These are phyloP conservation scores for Zygaena filipendulae DNA, from an alignment of 2,888 invertebrate genomes.

Conservation along the genomic window DNA sequence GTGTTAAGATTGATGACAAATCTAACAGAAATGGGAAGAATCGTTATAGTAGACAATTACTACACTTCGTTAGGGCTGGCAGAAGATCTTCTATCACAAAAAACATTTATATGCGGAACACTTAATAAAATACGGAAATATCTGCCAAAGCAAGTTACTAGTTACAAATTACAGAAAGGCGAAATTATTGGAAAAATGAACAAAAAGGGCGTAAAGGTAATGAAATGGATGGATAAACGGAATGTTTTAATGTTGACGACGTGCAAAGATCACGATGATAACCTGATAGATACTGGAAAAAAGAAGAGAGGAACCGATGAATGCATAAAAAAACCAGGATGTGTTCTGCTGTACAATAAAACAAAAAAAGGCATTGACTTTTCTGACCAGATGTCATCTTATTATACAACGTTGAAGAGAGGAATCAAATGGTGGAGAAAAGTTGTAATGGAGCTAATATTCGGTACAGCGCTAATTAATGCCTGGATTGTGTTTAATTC, in stretches of 20 bases:
- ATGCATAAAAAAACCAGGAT: constrained; percentile 15
- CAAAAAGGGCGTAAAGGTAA: constrained; percentile 12
- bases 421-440: constrained; percentile 21
- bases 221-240: constrained; percentile 20
- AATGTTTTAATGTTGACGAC: constrained; percentile 19
- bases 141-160: constrained; percentile 7
- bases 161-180: constrained; percentile 2
- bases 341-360: constrained; percentile 20
- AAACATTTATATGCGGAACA: constrained; percentile 12
- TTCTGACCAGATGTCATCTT: constrained; percentile 21
- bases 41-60: constrained; percentile 11
- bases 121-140: constrained; percentile 5
- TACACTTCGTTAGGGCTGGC: constrained; percentile 8
- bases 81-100: constrained; percentile 9
- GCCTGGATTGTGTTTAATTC: constrained; percentile 20
- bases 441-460: constrained; percentile 19
- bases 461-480: constrained; percentile 19
- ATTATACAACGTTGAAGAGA: constrained; percentile 20
- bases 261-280: constrained; percentile 18
- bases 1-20: constrained; percentile 14
- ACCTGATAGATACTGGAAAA: constrained; percentile 17
- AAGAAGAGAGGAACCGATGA: constrained; percentile 10
- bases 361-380: constrained; percentile 21
- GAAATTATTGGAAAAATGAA: constrained; percentile 10
- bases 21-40: constrained; percentile 9